A percentile compares a stretch with the other conserved stretches of the same genome.
phyloP scores from a whole-genome alignment of 2,888 invertebrate species.

The Hipparchia semele region DNA sequence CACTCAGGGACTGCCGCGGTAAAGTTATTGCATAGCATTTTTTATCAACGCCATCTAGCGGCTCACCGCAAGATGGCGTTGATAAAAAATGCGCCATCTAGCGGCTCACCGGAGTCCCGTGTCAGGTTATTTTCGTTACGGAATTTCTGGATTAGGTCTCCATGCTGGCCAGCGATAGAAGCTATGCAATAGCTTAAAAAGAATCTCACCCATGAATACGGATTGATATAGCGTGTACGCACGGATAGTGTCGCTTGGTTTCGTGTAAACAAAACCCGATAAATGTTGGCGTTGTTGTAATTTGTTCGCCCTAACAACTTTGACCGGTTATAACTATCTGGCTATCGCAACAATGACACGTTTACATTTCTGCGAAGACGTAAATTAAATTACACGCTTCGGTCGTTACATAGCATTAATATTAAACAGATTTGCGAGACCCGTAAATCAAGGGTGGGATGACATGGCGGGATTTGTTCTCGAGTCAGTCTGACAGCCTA shows the following conservation, averaged over 20 bases:
- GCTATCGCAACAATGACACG: constrained; percentile 20
- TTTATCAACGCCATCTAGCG: too few species aligned
- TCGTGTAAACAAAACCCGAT: not conserved
- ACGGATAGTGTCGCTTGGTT: not conserved
- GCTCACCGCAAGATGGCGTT: too few species aligned
- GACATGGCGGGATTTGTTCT: constrained; percentile 35
- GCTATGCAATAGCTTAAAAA: too few species aligned
- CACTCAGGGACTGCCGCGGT: too few species aligned
- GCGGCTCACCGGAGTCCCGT: too few species aligned
- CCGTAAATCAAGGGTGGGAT: constrained; percentile 38
- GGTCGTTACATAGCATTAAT: constrained; percentile 32
- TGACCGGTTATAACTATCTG: constrained; percentile 15
- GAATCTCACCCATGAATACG: too few species aligned
- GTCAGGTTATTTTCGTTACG: too few species aligned
- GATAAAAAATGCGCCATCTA: too few species aligned
- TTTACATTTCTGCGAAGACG: constrained; percentile 23
- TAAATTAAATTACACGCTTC: constrained; percentile 27
- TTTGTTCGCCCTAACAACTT: constrained; percentile 13
- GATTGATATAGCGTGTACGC: too few species aligned
- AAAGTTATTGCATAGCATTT: too few species aligned
- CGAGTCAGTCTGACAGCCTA: constrained; percentile 15
- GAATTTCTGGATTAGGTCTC: too few species aligned
- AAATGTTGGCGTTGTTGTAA: not conserved
- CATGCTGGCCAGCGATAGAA: too few species aligned
- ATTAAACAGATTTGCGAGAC: constrained; percentile 35